Base-by-base conservation (phyloP, 2,797 vertebrate genomes). In the Sorex maritimensis region DNA sequence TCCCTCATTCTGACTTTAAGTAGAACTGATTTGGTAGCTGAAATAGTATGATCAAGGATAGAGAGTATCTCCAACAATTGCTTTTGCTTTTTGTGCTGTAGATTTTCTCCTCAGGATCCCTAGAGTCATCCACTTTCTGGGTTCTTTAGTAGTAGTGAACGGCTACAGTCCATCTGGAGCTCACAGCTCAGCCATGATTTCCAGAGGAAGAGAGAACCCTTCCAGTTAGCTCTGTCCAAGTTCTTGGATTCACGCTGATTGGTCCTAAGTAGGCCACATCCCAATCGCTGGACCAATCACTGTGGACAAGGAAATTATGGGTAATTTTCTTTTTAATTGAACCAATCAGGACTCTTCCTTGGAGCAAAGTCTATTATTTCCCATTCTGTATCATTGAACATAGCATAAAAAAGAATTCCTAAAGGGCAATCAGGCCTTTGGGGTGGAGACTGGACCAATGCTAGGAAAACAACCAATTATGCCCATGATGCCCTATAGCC, bases 191-290 rank as follows among this genome's bases (percentile, higher is more conserved):
- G 6, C 28, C 23, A 23, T 3, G 15, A 8, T 17, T 15, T 46
- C 55, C 77, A 90, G 52, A 92, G 26, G 12, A 86, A 46, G 34
- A 88, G 19, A 26, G 7, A 71, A 24, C 81, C 13, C 10, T 90
- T 87, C 38, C 28, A 38, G 6, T 17, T 69, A 52, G 41, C 11
- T 69, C 14, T n/a, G 19, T 3, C 6, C 23, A 68, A n/a, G 21
- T 65, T 28, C 46, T 69, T 5, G 1, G 26, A 78, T 65, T 92
- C 41, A 71, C 28, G 24, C 15, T 86, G 52, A 81, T 49, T 89
- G 44, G 67, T 23, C 61, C 75, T 92, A 77, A 61, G 1, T 11
- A 88, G 74, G 26, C n/a, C 67, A 75, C 0, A 0, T 21, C 13
- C 4, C 63, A 28, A 75, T 49, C 61, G 86, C 49, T 84, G 28